These are phyloP conservation scores for Onchidella celtica DNA, from an alignment of 2,888 invertebrate genomes.

Conservation along the genomic window DNA sequence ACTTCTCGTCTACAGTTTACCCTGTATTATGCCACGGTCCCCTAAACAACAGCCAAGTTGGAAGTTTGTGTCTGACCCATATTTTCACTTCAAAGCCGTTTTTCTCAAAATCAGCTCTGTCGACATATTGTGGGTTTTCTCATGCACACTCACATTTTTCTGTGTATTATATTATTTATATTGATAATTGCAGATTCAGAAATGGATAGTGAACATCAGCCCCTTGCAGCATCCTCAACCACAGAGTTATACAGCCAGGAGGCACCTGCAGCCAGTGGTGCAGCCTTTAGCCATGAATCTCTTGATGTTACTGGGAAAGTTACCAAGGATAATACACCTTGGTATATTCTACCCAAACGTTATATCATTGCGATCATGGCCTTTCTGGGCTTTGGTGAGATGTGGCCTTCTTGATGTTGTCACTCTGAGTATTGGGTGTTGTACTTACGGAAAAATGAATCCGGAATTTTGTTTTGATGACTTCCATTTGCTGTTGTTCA, in stretches of 20 bases:
- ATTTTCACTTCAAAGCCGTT: no score
- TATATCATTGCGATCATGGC: slow-evolving; percentile 80
- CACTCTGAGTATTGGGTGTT: no score
- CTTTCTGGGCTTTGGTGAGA: slow-evolving; percentile 80
- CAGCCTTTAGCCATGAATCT: slow-evolving; percentile 53
- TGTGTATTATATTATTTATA: no score
- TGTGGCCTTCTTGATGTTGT: slow-evolving; percentile 24
- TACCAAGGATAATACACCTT: neutral
- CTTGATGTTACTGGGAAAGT: slow-evolving; percentile 42
- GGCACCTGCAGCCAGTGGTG: slow-evolving; percentile 29
- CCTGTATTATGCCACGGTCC: no score
- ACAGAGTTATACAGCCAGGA: slow-evolving; percentile 49
- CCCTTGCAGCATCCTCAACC: slow-evolving; percentile 40
- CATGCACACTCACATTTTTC: no score
- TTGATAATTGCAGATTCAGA: no score
- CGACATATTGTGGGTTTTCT: no score
- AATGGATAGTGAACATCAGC: slow-evolving; percentile 55
- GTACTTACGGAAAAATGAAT: no score
- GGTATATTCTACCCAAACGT: slow-evolving; percentile 75
- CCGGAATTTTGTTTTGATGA: neutral
- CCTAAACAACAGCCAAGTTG: no score
- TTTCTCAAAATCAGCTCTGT: no score
- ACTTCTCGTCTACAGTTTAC: no score
- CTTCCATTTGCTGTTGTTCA: neutral
- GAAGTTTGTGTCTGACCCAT: no score